Evolutionary conservation across 2,113 vertebrate genomes (phyloP).

Genomic region (Macquaria ambigua): DNA sequence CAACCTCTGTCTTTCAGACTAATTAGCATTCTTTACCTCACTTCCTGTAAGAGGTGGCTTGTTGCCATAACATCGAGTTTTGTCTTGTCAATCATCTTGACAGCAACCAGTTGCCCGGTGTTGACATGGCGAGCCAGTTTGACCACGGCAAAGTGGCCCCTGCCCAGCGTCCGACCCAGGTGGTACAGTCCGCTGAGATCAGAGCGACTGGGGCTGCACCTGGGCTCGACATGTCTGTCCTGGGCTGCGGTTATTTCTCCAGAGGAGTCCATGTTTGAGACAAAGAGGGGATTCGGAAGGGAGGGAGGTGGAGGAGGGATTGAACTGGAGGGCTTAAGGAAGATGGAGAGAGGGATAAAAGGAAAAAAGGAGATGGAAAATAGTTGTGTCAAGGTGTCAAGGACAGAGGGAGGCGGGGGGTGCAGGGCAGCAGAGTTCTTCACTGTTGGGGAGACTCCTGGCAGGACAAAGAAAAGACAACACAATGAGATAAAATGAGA

Average conservation of each 20-base stretch:
- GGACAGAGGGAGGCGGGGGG: not conserved
- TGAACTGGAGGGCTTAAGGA: not conserved
- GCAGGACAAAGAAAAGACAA: conserved; percentile 53
- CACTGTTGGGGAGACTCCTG: conserved; percentile 51
- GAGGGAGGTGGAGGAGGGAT: not conserved
- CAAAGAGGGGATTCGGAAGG: not conserved
- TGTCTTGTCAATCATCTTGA: conserved; percentile 93
- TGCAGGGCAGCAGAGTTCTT: conserved; percentile 28
- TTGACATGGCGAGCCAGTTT: conserved; percentile 89
- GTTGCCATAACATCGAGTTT: conserved; percentile 87
- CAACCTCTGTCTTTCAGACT: not conserved
- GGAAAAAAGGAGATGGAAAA: not conserved
- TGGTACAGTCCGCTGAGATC: conserved; percentile 89
- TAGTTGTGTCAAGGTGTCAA: conserved; percentile 21
- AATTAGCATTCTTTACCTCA: conserved; percentile 74
- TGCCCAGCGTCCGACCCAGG: conserved; percentile 90
- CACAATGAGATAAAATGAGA: conserved; percentile 39
- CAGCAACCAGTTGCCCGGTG: conserved; percentile 89
- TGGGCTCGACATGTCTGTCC: conserved; percentile 72
- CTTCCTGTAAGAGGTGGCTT: conserved; percentile 91
- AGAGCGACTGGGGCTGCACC: conserved; percentile 77
- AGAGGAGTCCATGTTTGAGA: conserved; percentile 66
- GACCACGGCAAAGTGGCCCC: conserved; percentile 91
- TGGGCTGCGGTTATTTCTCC: conserved; percentile 8
- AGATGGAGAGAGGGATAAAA: not conserved